Conservation (phyloP, 1,140 invertebrate species). For the Megathymus violae region DNA sequence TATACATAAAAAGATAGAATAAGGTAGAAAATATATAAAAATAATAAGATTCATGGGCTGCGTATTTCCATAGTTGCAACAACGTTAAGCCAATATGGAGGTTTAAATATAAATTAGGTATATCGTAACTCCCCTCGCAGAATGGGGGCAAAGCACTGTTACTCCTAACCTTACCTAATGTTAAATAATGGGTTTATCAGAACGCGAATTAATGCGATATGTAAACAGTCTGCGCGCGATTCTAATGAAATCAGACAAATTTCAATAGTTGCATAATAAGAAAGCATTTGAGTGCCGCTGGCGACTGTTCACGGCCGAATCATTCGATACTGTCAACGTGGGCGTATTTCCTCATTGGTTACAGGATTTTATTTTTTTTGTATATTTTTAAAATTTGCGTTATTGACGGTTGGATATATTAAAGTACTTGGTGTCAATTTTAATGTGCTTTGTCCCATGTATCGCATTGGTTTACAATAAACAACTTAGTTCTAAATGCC, state of each 20-base stretch:
- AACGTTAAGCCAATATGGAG: no score
- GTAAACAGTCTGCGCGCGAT: constrained; percentile 45
- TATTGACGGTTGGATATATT: no score
- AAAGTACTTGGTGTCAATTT: no score
- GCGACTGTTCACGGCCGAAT: constrained; percentile 33
- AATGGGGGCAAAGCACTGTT: constrained; percentile 10
- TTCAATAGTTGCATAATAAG: constrained; percentile 47
- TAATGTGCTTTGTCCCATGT: no score
- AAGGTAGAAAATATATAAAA: no score
- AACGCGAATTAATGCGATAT: constrained; percentile 41
- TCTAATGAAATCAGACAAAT: constrained; percentile 51
- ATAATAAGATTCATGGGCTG: no score
- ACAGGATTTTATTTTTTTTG: constrained; percentile 13
- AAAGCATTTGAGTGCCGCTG: constrained; percentile 36
- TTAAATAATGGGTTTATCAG: constrained; percentile 19
- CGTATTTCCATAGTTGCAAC: no score
- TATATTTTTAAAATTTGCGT: background rate
- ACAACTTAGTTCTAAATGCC: no score
- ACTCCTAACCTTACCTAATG: constrained; percentile 1
- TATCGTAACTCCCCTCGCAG: constrained; percentile 5
- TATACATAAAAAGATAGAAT: no score
- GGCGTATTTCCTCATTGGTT: constrained; percentile 24
- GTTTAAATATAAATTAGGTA: background rate
- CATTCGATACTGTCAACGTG: constrained; percentile 4
- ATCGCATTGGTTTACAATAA: no score